A percentile compares a stretch with the other conserved stretches of the same genome.
These are phyloP conservation scores for Malurus leucopterus DNA, from an alignment of 2,797 vertebrate genomes.

Conservation along the genomic window DNA sequence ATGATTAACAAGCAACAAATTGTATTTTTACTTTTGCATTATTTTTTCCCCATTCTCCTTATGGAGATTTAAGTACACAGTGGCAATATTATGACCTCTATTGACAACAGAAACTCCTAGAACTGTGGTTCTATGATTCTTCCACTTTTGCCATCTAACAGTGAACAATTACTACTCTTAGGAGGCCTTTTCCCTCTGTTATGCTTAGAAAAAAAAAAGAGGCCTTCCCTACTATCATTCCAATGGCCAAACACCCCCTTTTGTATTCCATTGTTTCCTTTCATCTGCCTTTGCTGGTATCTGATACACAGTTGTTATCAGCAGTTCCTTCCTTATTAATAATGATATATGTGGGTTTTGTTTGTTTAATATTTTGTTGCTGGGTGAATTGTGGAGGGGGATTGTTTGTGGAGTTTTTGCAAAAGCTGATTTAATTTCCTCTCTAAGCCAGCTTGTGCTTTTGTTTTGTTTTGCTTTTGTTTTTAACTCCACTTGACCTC, in stretches of 20 bases:
- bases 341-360: background rate
- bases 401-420: conserved; percentile 19
- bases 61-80: background rate
- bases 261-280: background rate
- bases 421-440: conserved; percentile 56
- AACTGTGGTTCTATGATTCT: background rate
- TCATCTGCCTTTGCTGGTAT: background rate
- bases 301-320: background rate
- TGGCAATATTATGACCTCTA: background rate
- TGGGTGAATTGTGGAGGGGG: background rate
- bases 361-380: conserved; percentile 40
- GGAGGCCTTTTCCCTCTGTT: background rate
- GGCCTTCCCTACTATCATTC: background rate
- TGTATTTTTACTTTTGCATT: background rate
- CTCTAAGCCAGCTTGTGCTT: background rate
- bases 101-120: background rate
- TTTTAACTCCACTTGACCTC: conserved; percentile 48
- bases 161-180: background rate
- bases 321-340: conserved; percentile 30
- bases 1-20: background rate
- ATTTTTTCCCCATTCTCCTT: background rate
- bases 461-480: conserved; percentile 15
- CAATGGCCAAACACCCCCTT: rapidly evolving
- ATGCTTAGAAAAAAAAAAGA: background rate
- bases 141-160: background rate